phyloP scores from a whole-genome alignment of 2,797 vertebrate genomes.

The Poecilia picta region DNA sequence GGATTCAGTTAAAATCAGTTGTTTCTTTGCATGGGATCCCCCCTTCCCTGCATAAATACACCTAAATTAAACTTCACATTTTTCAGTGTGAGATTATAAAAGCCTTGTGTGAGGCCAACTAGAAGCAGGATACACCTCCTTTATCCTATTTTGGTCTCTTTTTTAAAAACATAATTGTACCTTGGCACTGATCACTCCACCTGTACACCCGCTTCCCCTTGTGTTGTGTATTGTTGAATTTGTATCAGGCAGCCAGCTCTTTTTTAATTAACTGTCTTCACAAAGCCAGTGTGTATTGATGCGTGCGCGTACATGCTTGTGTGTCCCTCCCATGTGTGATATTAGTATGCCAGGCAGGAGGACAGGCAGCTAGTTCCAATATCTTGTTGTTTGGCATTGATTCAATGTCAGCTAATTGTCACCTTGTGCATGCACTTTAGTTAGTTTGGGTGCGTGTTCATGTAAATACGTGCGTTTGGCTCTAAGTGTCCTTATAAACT shows the following conservation, averaged over 20 bases:
- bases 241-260: conserved; percentile 34
- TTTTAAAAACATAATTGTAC: not conserved
- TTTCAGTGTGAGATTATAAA: not conserved
- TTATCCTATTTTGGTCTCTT: conserved; percentile 15
- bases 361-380: conserved; percentile 62
- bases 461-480: not conserved
- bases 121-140: not conserved
- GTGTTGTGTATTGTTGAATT: conserved; percentile 38
- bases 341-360: conserved; percentile 67
- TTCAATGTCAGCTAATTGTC: conserved; percentile 73
- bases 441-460: not conserved
- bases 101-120: not conserved
- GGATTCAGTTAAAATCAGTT: not conserved
- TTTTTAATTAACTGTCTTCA: conserved; percentile 57
- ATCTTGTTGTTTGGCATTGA: conserved; percentile 72
- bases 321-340: conserved; percentile 50
- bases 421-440: conserved; percentile 23
- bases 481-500: conserved; percentile 37
- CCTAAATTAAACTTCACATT: not conserved
- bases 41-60: not conserved
- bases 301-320: not conserved
- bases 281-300: conserved; percentile 5
- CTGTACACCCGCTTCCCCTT: conserved; percentile 15
- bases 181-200: conserved; percentile 11
- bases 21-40: not conserved